Base-by-base conservation (phyloP, 2,888 invertebrate species). In the Pherbina coryleti region DNA sequence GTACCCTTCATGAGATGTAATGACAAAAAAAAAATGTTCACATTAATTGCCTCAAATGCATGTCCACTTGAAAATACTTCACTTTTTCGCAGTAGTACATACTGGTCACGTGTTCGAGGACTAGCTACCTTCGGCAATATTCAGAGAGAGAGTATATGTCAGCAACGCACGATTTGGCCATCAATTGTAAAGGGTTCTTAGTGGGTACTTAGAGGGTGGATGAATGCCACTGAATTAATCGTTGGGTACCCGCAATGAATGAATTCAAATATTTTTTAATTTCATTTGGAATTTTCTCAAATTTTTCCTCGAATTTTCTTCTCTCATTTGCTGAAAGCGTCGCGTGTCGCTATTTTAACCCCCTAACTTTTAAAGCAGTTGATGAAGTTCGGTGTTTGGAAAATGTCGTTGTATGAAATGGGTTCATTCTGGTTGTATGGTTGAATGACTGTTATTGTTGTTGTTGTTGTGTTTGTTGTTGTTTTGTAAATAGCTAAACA, bases 301-400 rank as follows among this genome's bases (percentile, higher is more conserved):
- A 60, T 60, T 60, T 60, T 22, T 28, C 22, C 28, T 9, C n/a
- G 57, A 60, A 55, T 55, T n/a, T 28, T 7, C 55, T 2, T 22
- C 8, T 19, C 7, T 55, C 11, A n/a, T n/a, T 55, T 14, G 19
- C 57, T 28, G 19, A 25, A 9, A n/a, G n/a, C 4, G 11, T 22
- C 57, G 57, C 57, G 57, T 60, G 57, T 25, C 57, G 57, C 57
- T 60, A 60, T 60, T 60, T 60, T 60, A 22, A 14, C 22, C 28
- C 57, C 22, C n/a, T n/a, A n/a, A n/a, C n/a, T n/a, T n/a, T n/a
- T n/a, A 14, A 22, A 22, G 55, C 44, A 44, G 44, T 44, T 11
- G 14, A 44, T 44, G 44, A 44, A 60, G 57, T 19, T 60, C 25
- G 22, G 57, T 60, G 11, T 37, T 19, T 7, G 19, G 25, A 14